Conservation (phyloP, 1,140 invertebrate genomes). For the Elysia chlorotica region DNA sequence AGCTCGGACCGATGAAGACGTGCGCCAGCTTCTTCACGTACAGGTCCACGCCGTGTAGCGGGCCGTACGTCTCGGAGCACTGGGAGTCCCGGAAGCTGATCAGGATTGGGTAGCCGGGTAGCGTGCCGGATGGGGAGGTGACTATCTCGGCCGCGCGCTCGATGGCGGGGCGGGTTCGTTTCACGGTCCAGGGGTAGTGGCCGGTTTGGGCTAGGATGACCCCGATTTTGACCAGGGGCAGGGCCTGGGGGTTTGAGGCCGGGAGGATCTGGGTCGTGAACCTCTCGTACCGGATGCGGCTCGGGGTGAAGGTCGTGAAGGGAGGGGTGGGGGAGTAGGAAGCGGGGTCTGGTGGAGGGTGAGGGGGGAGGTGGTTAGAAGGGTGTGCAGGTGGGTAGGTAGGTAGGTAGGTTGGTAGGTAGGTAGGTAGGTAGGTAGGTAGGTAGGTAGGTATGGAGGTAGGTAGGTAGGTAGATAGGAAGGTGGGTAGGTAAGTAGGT, state of each 20-base stretch:
- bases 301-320: too few relatives aligned
- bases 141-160: constrained; percentile 39
- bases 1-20: constrained; percentile 88
- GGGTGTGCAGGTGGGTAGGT: too few relatives aligned
- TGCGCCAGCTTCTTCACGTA: constrained; percentile 63
- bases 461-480: too few relatives aligned
- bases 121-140: constrained; percentile 8
- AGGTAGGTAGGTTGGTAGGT: too few relatives aligned
- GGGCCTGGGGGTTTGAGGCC: background rate
- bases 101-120: constrained; percentile 30
- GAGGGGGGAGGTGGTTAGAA: too few relatives aligned
- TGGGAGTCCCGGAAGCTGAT: constrained; percentile 39
- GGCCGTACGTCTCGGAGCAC: constrained; percentile 48
- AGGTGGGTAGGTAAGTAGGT: too few relatives aligned
- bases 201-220: constrained; percentile 31
- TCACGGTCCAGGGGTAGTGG: constrained; percentile 31
- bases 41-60: constrained; percentile 50
- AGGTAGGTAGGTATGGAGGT: too few relatives aligned
- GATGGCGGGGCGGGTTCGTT: constrained; percentile 42
- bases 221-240: constrained; percentile 26
- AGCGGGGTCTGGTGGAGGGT: too few relatives aligned
- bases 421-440: too few relatives aligned
- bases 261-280: too few relatives aligned
- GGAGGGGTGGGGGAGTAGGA: too few relatives aligned
- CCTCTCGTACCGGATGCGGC: too few relatives aligned